phyloP scores from a whole-genome alignment of 2,888 invertebrate species.

The Spodoptera exigua region DNA sequence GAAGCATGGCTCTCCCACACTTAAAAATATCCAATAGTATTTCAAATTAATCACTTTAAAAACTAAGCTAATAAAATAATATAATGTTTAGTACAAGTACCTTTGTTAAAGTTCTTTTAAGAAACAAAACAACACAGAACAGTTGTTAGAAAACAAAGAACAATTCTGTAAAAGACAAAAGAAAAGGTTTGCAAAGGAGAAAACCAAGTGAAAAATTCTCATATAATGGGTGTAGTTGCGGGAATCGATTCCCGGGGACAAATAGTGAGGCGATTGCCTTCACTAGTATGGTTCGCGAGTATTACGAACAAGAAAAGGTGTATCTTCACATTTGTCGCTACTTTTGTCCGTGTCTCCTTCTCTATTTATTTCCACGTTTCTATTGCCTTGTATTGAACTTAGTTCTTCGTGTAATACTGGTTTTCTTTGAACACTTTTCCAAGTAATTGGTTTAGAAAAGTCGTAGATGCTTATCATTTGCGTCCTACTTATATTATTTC shows the following conservation, averaged over 20 bases:
- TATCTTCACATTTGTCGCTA: constrained; percentile 43
- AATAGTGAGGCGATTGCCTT: constrained; percentile 60
- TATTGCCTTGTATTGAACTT: constrained; percentile 33
- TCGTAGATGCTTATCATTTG: neutral
- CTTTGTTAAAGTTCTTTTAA: neutral
- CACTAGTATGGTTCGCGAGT: constrained; percentile 35
- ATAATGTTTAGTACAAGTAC: neutral
- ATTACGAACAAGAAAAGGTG: constrained; percentile 38
- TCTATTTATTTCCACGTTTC: constrained; percentile 36
- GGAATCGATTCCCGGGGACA: constrained; percentile 64
- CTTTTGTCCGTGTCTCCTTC: constrained; percentile 31
- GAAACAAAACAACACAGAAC: neutral
- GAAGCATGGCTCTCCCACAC: too few species aligned
- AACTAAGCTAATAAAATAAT: neutral
- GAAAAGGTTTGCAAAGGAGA: constrained; percentile 16
- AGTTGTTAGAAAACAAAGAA: constrained; percentile 5
- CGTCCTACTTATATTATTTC: neutral
- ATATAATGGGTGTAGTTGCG: constrained; percentile 57
- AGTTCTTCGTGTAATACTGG: constrained; percentile 2
- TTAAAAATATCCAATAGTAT: too few species aligned
- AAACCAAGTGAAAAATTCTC: constrained; percentile 24
- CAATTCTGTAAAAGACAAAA: constrained; percentile 17
- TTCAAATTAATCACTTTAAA: too few species aligned
- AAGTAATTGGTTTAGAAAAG: constrained; percentile 18
- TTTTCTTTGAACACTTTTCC: constrained; percentile 5